Base-by-base conservation (phyloP, 2,113 vertebrate species). In the Equus przewalskii region DNA sequence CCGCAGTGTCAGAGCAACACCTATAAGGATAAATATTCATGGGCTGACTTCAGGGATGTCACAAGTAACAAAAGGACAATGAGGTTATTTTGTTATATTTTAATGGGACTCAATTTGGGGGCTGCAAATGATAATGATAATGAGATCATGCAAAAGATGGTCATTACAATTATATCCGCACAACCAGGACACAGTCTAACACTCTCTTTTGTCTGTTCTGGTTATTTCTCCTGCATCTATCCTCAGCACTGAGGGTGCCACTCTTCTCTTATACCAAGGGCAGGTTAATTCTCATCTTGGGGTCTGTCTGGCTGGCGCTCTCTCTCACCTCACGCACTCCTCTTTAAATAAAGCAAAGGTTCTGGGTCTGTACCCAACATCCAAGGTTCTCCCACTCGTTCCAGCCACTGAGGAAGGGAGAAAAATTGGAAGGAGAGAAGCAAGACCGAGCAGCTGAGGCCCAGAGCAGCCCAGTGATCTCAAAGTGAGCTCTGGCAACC, bases 91-190 rank as follows among this genome's bases (percentile, higher is more conserved):
- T 64, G 24, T 56, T 79, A 41, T 58, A 89, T 92, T 92, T 85
- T 94, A 70, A 93, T 49, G n/a, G 56, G 54, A 87, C 70, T 97
- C 75, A 64, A 95, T 67, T 18, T 78, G 89, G 56, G 18, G 30
- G 49, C 21, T 69, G 41, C 26, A 84, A 67, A 46, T 51, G 62
- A 82, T 85, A 13, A 70, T 8, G 76, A 81, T 93, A 36, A 86
- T 76, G 41, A 44, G 33, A 78, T 94, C 51, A 76, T 51, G 54
- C 28, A 86, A 56, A 94, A 73, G 49, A 82, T 18, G 58, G 46
- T 75, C 30, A 92, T 87, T 65, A 67, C 44, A 33, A 62, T n/a
- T n/a, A 56, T 19, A 44, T 67, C n/a, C 62, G 56, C 12, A 82
- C 49, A 82, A 41, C 22, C 28, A 79, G 72, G 72, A 80, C 46